Conservation (phyloP, 2,113 vertebrate species). For the Percina caprodes region DNA sequence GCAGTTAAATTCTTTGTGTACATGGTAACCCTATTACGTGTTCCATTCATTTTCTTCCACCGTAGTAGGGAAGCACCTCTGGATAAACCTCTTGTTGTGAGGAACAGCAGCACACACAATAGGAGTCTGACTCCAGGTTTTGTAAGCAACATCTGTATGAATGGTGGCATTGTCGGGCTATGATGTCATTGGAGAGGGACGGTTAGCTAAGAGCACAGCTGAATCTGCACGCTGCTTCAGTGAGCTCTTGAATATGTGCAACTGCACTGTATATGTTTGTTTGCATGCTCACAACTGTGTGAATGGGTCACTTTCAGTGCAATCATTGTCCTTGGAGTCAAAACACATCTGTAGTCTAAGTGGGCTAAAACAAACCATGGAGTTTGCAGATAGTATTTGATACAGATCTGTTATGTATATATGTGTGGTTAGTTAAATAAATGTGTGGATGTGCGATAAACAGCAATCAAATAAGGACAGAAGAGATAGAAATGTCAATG, state of each 20-base stretch:
- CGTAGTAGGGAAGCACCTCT: constrained; percentile 62
- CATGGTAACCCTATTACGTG: constrained; percentile 50
- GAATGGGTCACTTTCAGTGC: constrained; percentile 32
- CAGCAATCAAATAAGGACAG: constrained; percentile 34
- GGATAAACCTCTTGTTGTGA: constrained; percentile 72
- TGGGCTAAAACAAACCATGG: constrained; percentile 48
- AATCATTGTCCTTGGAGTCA: constrained; percentile 48
- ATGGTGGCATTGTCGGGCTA: constrained; percentile 94
- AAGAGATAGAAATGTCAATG: constrained; percentile 3
- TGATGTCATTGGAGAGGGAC: constrained; percentile 95
- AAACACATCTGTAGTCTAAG: constrained; percentile 62
- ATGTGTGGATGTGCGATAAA: constrained; percentile 14
- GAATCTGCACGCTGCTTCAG: constrained; percentile 86
- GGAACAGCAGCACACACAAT: constrained; percentile 83
- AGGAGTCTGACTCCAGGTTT: constrained; percentile 92
- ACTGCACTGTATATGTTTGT: constrained; percentile 44
- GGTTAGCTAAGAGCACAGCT: constrained; percentile 96
- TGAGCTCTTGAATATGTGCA: constrained; percentile 6
- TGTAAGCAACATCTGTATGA: constrained; percentile 93
- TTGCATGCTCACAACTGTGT: constrained; percentile 30
- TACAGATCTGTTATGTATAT: constrained; percentile 38
- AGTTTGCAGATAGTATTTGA: constrained; percentile 47
- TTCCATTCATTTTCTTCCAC: constrained; percentile 56
- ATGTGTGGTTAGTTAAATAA: constrained; percentile 40
- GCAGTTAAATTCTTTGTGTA: constrained; percentile 64